Percentiles rank a stretch among this genome's conserved stretches.
Evolutionary conservation across 2,113 vertebrate genomes (phyloP).

Genomic region (Sebastes fasciatus): DNA sequence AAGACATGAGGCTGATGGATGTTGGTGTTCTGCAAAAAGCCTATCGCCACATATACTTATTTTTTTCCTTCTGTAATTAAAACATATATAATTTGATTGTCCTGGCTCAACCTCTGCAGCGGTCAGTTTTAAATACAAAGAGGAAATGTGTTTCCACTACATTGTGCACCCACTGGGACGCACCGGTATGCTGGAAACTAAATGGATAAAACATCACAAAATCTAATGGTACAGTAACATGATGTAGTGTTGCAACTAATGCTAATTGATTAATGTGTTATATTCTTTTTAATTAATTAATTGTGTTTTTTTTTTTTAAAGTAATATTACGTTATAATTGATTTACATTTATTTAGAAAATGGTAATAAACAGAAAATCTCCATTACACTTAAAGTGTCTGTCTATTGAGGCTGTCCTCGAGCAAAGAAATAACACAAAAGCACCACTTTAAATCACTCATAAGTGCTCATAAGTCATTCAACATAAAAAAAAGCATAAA

Average conservation of each 20-base stretch:
- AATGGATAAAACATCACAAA: background rate
- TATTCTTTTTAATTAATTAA: background rate
- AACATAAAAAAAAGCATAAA: no score
- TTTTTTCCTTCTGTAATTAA: conserved; percentile 4
- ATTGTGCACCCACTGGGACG: background rate
- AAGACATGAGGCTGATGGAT: conserved; percentile 14
- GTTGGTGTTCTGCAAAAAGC: background rate
- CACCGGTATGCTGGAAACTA: background rate
- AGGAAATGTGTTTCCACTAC: background rate
- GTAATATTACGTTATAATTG: background rate
- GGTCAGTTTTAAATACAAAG: conserved; percentile 1
- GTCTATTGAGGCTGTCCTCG: no score
- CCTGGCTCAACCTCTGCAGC: background rate
- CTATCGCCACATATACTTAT: background rate
- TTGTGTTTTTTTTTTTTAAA: no score
- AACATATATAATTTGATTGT: background rate
- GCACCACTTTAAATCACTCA: no score
- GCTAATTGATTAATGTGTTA: background rate
- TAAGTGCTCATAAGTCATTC: no score
- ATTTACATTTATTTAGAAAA: background rate
- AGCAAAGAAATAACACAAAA: no score
- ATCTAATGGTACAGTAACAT: background rate
- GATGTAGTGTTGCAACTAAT: background rate
- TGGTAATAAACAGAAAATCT: background rate
- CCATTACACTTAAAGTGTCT: no score